Conservation (phyloP, 2,797 vertebrate genomes). For the Sphaeramia orbicularis region DNA sequence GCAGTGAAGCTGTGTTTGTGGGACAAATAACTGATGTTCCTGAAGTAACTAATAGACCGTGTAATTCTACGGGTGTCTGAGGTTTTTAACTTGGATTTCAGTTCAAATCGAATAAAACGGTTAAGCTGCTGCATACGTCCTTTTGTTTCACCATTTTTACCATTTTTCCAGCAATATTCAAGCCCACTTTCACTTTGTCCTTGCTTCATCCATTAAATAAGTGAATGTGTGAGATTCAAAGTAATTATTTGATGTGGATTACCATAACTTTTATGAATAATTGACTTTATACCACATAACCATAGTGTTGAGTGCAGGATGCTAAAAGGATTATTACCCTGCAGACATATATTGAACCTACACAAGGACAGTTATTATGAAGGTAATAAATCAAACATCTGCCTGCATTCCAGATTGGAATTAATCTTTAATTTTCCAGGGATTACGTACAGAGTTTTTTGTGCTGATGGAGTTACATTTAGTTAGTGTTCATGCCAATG, state of each 20-base stretch:
- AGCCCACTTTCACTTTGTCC: neutral
- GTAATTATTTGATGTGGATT: too few relatives aligned
- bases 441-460: neutral
- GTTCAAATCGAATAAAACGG: neutral
- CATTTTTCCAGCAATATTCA: conserved; percentile 1
- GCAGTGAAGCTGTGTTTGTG: conserved; percentile 10
- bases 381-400: neutral
- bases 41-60: conserved; percentile 26
- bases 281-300: too few relatives aligned
- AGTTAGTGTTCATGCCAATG: neutral
- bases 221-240: too few relatives aligned
- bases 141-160: neutral
- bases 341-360: neutral
- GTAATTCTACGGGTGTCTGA: conserved; percentile 30
- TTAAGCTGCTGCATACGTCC: conserved; percentile 12
- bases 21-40: conserved; percentile 23
- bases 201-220: too few relatives aligned
- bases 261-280: too few relatives aligned
- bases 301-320: neutral
- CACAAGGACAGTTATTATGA: neutral
- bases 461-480: neutral
- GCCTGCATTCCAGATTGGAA: neutral
- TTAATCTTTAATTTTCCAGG: conserved; percentile 1
- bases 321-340: neutral
- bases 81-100: too few relatives aligned